Evolutionary conservation across 2,113 vertebrate genomes (phyloP).

Genomic region (Myxocyprinus asiaticus): DNA sequence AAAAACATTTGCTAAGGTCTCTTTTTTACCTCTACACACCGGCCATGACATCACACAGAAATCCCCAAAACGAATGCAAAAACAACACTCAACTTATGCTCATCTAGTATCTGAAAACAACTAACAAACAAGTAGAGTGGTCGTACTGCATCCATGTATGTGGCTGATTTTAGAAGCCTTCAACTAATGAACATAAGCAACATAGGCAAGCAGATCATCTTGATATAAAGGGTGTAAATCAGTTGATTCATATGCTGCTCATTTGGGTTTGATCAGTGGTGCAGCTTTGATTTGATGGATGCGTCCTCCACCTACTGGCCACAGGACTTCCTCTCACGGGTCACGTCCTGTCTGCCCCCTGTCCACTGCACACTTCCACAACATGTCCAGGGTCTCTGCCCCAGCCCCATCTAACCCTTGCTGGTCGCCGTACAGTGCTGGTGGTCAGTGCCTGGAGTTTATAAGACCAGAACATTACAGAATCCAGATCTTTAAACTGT

Average conservation of each 20-base stretch:
- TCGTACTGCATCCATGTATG: neutral
- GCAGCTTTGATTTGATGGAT: constrained; percentile 71
- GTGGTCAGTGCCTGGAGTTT: constrained; percentile 64
- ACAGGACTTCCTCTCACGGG: constrained; percentile 70
- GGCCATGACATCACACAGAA: too few relatives aligned
- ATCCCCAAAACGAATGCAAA: too few relatives aligned
- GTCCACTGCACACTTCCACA: constrained; percentile 77
- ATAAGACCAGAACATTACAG: constrained; percentile 10
- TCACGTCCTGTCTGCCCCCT: constrained; percentile 78
- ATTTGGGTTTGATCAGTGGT: constrained; percentile 65
- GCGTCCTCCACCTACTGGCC: constrained; percentile 66
- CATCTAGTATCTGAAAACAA: too few relatives aligned
- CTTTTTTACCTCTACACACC: too few relatives aligned
- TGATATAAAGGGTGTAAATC: constrained; percentile 1
- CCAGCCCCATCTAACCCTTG: constrained; percentile 38
- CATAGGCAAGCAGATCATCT: neutral
- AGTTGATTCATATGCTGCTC: constrained; percentile 27
- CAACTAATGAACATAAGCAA: neutral
- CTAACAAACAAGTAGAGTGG: too few relatives aligned
- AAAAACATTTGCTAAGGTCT: too few relatives aligned
- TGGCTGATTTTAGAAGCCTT: neutral
- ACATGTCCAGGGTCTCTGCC: constrained; percentile 71
- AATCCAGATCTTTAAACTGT: too few relatives aligned
- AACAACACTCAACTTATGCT: too few relatives aligned
- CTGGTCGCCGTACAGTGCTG: constrained; percentile 50